Evolutionary conservation across 1,140 invertebrate species (phyloP).

Genomic region (Ganaspis sp.): DNA sequence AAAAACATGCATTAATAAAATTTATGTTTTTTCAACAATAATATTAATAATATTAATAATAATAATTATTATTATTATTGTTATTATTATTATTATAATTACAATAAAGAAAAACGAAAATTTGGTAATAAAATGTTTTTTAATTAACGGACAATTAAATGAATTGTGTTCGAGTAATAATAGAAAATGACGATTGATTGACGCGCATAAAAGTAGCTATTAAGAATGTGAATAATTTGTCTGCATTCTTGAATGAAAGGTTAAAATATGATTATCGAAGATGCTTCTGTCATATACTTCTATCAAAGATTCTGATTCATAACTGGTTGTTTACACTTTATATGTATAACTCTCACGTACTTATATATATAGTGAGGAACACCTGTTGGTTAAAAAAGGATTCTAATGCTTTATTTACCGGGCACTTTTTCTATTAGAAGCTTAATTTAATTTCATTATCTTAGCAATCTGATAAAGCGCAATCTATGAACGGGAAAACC

Average conservation of each 20-base stretch:
- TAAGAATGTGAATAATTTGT: conserved; percentile 16
- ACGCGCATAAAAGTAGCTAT: neutral
- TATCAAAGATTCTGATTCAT: neutral
- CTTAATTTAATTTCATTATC: conserved; percentile 5
- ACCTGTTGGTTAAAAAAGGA: neutral
- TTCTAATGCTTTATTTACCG: neutral
- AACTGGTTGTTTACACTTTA: conserved; percentile 18
- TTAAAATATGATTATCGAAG: conserved; percentile 10
- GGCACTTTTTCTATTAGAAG: neutral
- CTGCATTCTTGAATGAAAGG: neutral
- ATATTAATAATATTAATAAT: too few relatives aligned
- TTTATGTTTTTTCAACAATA: too few relatives aligned
- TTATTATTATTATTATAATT: too few relatives aligned
- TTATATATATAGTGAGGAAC: neutral
- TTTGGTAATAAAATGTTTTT: too few relatives aligned
- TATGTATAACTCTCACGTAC: neutral
- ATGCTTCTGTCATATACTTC: neutral
- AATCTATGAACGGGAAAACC: neutral
- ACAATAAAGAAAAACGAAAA: too few relatives aligned
- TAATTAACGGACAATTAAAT: too few relatives aligned
- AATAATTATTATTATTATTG: too few relatives aligned
- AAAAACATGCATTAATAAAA: too few relatives aligned
- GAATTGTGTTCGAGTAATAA: neutral
- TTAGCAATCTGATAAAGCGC: neutral
- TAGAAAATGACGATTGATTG: neutral